Conservation (phyloP, 64 coral and sea anemone genomes). For the Porites lutea region DNA sequence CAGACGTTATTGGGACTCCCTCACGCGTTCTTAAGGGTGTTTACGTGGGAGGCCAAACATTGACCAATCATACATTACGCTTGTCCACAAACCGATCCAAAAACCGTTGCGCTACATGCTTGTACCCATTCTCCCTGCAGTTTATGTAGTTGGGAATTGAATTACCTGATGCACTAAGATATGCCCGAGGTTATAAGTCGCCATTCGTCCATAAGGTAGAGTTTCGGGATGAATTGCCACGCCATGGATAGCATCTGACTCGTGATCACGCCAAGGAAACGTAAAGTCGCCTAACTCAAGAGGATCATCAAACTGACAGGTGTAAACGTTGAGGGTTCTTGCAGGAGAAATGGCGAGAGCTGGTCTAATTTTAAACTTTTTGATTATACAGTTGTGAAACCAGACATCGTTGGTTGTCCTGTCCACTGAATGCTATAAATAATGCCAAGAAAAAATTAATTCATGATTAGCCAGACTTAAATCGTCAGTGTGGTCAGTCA, state of each 20-base stretch:
- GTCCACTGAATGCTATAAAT: conserved; percentile 73
- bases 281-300: conserved; percentile 47
- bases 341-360: conserved; percentile 53
- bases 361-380: conserved; percentile 11
- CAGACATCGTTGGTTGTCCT: conserved; percentile 72
- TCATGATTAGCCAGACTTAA: background rate
- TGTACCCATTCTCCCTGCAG: no score
- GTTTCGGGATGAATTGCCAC: conserved; percentile 73
- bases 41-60: no score
- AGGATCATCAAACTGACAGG: conserved; percentile 30
- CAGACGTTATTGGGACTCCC: no score
- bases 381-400: conserved; percentile 29
- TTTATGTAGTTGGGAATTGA: no score
- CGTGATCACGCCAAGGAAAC: conserved; percentile 73
- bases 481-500: no score
- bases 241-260: conserved; percentile 56
- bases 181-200: conserved; percentile 58
- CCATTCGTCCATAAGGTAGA: conserved; percentile 63
- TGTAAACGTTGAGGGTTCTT: conserved; percentile 80
- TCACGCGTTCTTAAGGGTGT: no score
- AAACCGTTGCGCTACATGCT: no score
- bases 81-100: no score
- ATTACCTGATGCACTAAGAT: conserved; percentile 85
- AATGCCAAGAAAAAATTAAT: background rate
- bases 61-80: no score